A percentile compares a stretch with the other conserved stretches of the same genome.
Evolutionary conservation across 2,888 invertebrate species (phyloP).

Genomic region (Camponotus fellah): DNA sequence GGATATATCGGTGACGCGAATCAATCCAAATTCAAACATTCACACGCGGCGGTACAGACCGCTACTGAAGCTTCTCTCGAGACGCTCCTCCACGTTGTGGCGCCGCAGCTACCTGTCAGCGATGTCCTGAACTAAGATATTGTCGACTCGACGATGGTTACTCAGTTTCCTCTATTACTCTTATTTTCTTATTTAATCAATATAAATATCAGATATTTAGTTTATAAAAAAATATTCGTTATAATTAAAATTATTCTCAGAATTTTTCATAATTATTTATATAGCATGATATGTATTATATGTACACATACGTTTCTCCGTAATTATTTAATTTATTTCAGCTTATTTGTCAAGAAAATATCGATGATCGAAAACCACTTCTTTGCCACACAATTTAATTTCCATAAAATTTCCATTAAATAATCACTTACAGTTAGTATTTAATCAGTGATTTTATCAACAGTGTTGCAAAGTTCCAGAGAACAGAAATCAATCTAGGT

Average conservation of each 20-base stretch:
- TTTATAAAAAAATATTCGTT: not conserved
- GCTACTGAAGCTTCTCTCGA: conserved; percentile 33
- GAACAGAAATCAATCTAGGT: not conserved
- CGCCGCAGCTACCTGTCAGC: conserved; percentile 35
- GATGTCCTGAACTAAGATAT: conserved; percentile 23
- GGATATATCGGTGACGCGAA: not conserved
- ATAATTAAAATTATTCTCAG: not conserved
- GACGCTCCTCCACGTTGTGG: not conserved
- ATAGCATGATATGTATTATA: not conserved
- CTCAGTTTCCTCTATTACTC: not conserved
- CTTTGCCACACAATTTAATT: not conserved
- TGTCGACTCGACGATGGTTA: not conserved
- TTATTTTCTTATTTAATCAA: not conserved
- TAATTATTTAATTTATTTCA: not conserved
- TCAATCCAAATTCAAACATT: conserved; percentile 18
- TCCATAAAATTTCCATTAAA: not conserved
- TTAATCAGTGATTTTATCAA: conserved; percentile 3
- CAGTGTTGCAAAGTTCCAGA: not conserved
- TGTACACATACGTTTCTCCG: not conserved
- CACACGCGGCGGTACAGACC: conserved; percentile 42
- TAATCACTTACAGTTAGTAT: not conserved
- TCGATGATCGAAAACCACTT: not conserved
- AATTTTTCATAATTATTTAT: not conserved
- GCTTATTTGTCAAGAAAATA: not conserved
- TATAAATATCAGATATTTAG: not conserved